Percentiles rank a stretch among this genome's conserved stretches.
phyloP scores from a whole-genome alignment of 1,140 invertebrate genomes.

The Cydia strobilella region DNA sequence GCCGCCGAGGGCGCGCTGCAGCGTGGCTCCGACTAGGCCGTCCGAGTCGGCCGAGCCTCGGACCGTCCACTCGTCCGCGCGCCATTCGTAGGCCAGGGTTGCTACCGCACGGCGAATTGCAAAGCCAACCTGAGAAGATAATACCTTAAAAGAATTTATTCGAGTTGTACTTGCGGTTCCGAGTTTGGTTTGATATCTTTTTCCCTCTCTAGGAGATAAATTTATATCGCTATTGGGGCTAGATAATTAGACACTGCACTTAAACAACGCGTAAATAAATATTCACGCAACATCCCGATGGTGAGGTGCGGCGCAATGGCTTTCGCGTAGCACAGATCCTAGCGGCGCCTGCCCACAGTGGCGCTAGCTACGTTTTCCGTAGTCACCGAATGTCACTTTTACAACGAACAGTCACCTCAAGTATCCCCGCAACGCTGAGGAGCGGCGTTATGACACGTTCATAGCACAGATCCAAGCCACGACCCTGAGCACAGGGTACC shows the following conservation, averaged over 20 bases:
- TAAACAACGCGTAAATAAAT: too few relatives aligned
- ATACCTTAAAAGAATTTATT: not conserved
- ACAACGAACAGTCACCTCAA: too few relatives aligned
- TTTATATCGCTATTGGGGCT: too few relatives aligned
- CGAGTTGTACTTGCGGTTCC: too few relatives aligned
- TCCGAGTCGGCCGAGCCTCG: slow-evolving; percentile 67
- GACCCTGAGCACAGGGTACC: not conserved
- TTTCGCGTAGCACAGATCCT: slow-evolving; percentile 69
- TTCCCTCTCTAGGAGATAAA: too few relatives aligned
- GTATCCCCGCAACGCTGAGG: too few relatives aligned
- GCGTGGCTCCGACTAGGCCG: slow-evolving; percentile 67
- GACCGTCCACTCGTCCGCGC: slow-evolving; percentile 62
- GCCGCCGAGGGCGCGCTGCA: slow-evolving; percentile 64
- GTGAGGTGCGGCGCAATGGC: slow-evolving; percentile 63
- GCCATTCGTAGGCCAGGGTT: slow-evolving; percentile 70
- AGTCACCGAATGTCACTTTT: slow-evolving; percentile 35
- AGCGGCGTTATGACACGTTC: too few relatives aligned
- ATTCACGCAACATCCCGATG: too few relatives aligned
- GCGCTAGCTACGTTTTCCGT: slow-evolving; percentile 48
- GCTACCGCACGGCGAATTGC: slow-evolving; percentile 62
- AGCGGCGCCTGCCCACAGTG: slow-evolving; percentile 65
- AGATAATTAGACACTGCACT: too few relatives aligned
- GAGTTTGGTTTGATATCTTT: too few relatives aligned
- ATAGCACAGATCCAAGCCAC: too few relatives aligned
- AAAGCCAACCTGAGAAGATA: slow-evolving; percentile 60